Percentiles rank a stretch among this genome's conserved stretches.
Conservation (phyloP, 2,888 invertebrate genomes). For the Ochropacha duplaris region DNA sequence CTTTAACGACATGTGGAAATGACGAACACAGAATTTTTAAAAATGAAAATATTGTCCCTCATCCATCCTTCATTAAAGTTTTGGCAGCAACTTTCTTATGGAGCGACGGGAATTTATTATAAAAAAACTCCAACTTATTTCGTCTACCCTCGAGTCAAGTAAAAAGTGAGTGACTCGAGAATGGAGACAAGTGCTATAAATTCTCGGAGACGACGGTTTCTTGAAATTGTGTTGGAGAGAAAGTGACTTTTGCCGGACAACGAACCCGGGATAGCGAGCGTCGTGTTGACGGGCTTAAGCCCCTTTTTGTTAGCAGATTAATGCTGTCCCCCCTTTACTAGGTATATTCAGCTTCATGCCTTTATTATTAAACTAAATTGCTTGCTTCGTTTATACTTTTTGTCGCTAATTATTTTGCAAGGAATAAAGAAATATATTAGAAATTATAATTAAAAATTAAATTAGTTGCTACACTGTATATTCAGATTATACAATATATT, state of each 20-base stretch:
- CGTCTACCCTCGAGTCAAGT: conserved; percentile 22
- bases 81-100: conserved; percentile 32
- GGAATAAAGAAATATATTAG: neutral
- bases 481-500: too few relatives aligned
- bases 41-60: conserved; percentile 13
- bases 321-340: conserved; percentile 31
- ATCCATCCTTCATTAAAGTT: conserved; percentile 42
- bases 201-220: conserved; percentile 35
- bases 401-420: neutral
- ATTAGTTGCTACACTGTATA: too few relatives aligned
- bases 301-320: conserved; percentile 65
- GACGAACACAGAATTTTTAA: conserved; percentile 3
- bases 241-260: conserved; percentile 64
- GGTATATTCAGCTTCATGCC: conserved; percentile 13
- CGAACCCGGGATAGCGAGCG: conserved; percentile 40
- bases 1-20: conserved; percentile 1
- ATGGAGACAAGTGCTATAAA: conserved; percentile 31
- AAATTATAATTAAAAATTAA: neutral
- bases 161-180: conserved; percentile 40
- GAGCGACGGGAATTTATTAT: conserved; percentile 35
- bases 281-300: conserved; percentile 58
- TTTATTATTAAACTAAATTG: conserved; percentile 3
- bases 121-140: conserved; percentile 28
- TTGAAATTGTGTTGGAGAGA: conserved; percentile 48
- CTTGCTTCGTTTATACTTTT: neutral